Evolutionary conservation across 1,140 invertebrate genomes (phyloP), one percentile per base, ranked within the genome.

Genomic region (Tetramorium alpestre): DNA sequence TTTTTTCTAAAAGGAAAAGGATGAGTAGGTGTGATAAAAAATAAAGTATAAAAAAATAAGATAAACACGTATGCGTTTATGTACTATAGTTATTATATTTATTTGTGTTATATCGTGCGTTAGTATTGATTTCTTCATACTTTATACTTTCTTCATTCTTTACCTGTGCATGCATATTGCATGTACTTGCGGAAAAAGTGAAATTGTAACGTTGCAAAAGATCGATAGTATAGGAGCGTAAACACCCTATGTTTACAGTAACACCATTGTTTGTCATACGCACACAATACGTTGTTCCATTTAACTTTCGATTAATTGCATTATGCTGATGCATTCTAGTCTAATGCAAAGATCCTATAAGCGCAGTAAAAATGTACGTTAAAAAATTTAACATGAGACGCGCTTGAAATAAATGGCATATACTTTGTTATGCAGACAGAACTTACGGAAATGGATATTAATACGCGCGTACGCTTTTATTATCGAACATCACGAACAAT

Each of bases 381-480:
- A 77, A 77, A 60, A 62, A 10, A n/a, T 62, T 62, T 13, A 47
- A 64, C 8, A 3, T 13, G 41, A 6, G 3, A 47, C 33, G 44
- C 11, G 25, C 8, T 0, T 33, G 54, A 38, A 75, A 75, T 41
- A 25, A 75, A 58, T 54, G 47, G 0, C 13, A 41, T 58, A 22
- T 1, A 8, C 6, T 11, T 41, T 18, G 5, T 58, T 75, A 11
- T 11, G n/a, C 38, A 75, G 51, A 41, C 7, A 58, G 33, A 25
- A 75, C 11, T n/a, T 41, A 58, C n/a, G 5, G 56, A 77, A 77
- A 77, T 62, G 22, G 25, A 78, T 78, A 65, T 78, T 77, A 25
- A 60, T 62, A 77, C 41, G 41, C 22, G 16, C 28, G 16, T 44
- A 62, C 16, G 2, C 18, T 10, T 78, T 64, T 78, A 47, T 77